phyloP scores from a whole-genome alignment of 2,888 invertebrate species.

The Brassicogethes aeneus region DNA sequence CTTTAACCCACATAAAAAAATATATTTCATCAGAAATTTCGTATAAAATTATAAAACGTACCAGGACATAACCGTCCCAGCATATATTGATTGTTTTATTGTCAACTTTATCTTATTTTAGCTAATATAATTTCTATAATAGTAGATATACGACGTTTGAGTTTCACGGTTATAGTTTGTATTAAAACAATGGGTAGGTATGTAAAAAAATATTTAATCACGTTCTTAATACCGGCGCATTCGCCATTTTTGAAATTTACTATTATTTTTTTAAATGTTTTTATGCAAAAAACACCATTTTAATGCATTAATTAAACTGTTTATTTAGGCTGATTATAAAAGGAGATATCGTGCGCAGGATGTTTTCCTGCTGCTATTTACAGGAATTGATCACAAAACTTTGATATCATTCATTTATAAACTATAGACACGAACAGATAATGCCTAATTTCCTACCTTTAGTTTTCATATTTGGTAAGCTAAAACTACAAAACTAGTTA shows the following conservation, averaged over 20 bases:
- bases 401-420: constrained; percentile 8
- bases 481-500: neutral
- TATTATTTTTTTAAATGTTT: no score
- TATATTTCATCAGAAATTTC: neutral
- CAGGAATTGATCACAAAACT: constrained; percentile 11
- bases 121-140: no score
- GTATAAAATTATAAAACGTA: constrained; percentile 8
- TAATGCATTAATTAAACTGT: no score
- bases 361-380: constrained; percentile 7
- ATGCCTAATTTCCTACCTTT: constrained; percentile 2
- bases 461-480: constrained; percentile 2
- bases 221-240: no score
- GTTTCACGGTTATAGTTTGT: no score
- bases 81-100: constrained; percentile 15
- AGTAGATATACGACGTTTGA: no score
- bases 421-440: neutral
- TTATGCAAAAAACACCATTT: no score
- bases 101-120: constrained; percentile 8
- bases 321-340: no score
- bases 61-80: constrained; percentile 18
- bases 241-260: no score
- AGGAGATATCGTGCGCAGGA: constrained; percentile 11
- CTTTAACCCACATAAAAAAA: no score
- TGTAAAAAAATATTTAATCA: no score
- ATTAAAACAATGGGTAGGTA: no score